Base-by-base conservation (phyloP, 2,113 vertebrate genomes). In the Ochotona curzoniae region DNA sequence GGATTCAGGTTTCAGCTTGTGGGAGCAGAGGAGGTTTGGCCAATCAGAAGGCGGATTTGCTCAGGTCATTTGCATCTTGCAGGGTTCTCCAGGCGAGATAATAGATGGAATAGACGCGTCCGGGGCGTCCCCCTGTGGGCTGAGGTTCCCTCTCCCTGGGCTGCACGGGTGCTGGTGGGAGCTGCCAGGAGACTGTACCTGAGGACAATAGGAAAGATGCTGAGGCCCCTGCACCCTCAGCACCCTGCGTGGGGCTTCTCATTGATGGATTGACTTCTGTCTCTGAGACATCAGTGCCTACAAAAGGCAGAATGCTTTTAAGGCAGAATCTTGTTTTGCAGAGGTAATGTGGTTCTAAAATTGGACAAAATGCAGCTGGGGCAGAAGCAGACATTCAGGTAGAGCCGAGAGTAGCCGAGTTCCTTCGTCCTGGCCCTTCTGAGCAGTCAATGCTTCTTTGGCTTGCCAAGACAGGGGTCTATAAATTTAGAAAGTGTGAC, bases 331-430 rank as follows among this genome's bases (percentile, higher is more conserved):
- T 44, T 86, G 47, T 84, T 91, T 67, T 95, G 69, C 57, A 95
- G 95, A 97, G 83, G 57, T 47, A 90, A 87, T 20, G 7, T 57
- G 93, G 47, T 96, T 89, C 85, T 81, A 96, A 97, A 96, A 80
- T 85, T 86, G 35, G 93, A 79, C 73, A 83, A 91, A 84, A 0
- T 54, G 13, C 67, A 30, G 89, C 73, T 83, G 75, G 32, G 91
- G 86, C 86, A 35, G 84, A 83, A 90, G 87, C 73, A 75, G 17
- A 49, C 17, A 44, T 44, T 32, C 38, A 79, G 83, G 87, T 17
- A 83, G 60, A n/a, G 15, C 30, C 38, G 60, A 76, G 82, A 70
- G 54, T 49, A 0, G 81, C 18, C 11, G 17, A 69, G 74, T n/a
- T 92, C 57, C 93, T 80, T 85, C 32, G 90, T 90, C 26, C 32